Conservation (phyloP, 2,888 invertebrate genomes). For the Thysanoteuthis rhombus region DNA sequence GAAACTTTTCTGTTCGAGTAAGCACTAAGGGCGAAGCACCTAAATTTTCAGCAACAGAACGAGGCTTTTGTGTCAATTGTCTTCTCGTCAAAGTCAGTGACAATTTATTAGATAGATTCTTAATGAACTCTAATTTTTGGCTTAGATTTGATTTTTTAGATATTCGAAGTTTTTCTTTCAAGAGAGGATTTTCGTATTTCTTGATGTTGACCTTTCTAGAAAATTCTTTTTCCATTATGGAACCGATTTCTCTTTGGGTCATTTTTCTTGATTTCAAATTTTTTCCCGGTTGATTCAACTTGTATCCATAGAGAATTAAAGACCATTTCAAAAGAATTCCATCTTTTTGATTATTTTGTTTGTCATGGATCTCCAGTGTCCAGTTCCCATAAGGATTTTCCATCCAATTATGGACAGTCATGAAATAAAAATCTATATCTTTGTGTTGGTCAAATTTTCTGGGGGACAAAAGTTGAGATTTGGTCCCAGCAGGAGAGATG, state of each 20-base stretch:
- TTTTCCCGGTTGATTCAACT: neutral
- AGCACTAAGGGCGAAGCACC: neutral
- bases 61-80: neutral
- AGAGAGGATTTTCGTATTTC: neutral
- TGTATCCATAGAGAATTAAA: constrained; percentile 24
- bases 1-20: neutral
- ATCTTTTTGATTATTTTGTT: constrained; percentile 16
- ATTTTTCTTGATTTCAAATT: neutral
- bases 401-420: constrained; percentile 64
- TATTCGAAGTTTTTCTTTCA: neutral
- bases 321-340: constrained; percentile 19
- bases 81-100: neutral
- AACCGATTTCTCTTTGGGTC: neutral
- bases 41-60: neutral
- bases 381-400: constrained; percentile 61
- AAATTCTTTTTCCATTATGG: neutral
- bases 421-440: constrained; percentile 60
- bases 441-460: constrained; percentile 49
- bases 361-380: constrained; percentile 55
- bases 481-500: constrained; percentile 57
- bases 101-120: neutral
- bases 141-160: neutral
- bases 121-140: neutral
- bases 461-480: constrained; percentile 55
- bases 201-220: neutral